Conservation (phyloP, 1,140 invertebrate genomes). For the Ceratina australensis region DNA sequence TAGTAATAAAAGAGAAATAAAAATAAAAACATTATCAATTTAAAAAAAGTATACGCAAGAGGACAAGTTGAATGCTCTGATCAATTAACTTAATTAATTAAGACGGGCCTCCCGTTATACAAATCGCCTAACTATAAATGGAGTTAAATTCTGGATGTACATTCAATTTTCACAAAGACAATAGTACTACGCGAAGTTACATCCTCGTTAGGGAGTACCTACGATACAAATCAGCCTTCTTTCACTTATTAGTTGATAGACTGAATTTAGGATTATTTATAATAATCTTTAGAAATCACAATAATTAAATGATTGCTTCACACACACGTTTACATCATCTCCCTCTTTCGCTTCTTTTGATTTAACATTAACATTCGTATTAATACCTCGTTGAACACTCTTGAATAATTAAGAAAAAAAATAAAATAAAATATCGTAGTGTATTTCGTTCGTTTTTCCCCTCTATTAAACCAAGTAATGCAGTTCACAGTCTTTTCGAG, state of each 20-base stretch:
- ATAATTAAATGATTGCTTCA: conserved; percentile 24
- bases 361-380: conserved; percentile 15
- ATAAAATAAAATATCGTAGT: neutral
- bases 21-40: conserved; percentile 7
- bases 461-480: conserved; percentile 23
- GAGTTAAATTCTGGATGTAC: too few species aligned
- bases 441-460: neutral
- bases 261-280: conserved; percentile 20
- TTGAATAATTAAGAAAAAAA: conserved; percentile 22
- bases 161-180: neutral
- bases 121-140: too few species aligned
- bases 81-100: neutral
- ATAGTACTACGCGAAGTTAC: conserved; percentile 2
- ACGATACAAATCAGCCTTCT: conserved; percentile 18
- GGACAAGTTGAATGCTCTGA: conserved; percentile 15
- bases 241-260: conserved; percentile 7
- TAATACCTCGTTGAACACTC: conserved; percentile 28
- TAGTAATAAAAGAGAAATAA: neutral
- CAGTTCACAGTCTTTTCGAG: conserved; percentile 33
- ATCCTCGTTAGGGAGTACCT: neutral
- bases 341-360: neutral
- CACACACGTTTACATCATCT: conserved; percentile 3
- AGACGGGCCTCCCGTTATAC: too few species aligned
- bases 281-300: neutral
- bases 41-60: neutral